These are phyloP conservation scores for Takifugu rubripes DNA, from an alignment of 2,797 vertebrate genomes.

Conservation along the genomic window DNA sequence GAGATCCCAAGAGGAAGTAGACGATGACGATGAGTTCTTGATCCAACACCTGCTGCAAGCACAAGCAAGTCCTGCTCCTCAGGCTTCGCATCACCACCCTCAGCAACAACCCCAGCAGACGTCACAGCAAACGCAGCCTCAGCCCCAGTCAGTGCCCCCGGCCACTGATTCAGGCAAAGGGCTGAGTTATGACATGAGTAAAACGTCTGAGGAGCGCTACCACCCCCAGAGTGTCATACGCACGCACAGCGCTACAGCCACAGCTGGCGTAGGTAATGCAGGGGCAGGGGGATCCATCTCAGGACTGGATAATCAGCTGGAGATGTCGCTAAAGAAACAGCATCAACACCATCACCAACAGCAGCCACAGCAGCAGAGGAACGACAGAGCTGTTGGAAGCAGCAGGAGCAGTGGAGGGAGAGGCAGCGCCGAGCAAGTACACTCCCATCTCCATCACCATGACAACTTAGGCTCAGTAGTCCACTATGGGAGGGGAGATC, in stretches of 20 bases:
- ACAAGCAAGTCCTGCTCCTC: constrained; percentile 80
- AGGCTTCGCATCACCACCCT: constrained; percentile 72
- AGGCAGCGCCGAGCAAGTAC: constrained; percentile 70
- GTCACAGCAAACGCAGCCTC: constrained; percentile 71
- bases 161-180: constrained; percentile 78
- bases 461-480: constrained; percentile 87
- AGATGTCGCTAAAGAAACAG: constrained; percentile 87
- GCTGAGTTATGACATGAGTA: constrained; percentile 83
- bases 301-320: constrained; percentile 85
- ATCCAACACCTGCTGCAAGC: constrained; percentile 93
- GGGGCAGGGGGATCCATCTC: constrained; percentile 70
- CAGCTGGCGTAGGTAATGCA: constrained; percentile 64
- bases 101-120: constrained; percentile 71
- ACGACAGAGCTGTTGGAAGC: constrained; percentile 76
- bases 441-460: constrained; percentile 81
- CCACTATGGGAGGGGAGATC: constrained; percentile 80
- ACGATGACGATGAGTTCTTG: constrained; percentile 86
- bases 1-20: constrained; percentile 77
- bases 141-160: constrained; percentile 65
- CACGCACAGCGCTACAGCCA: constrained; percentile 82
- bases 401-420: constrained; percentile 66
- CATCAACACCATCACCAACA: constrained; percentile 70
- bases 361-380: constrained; percentile 75
- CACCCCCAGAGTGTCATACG: constrained; percentile 94
- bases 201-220: constrained; percentile 87